Evolutionary conservation across 1,140 invertebrate species (phyloP).

Genomic region (Alviniconcha marisindica): DNA sequence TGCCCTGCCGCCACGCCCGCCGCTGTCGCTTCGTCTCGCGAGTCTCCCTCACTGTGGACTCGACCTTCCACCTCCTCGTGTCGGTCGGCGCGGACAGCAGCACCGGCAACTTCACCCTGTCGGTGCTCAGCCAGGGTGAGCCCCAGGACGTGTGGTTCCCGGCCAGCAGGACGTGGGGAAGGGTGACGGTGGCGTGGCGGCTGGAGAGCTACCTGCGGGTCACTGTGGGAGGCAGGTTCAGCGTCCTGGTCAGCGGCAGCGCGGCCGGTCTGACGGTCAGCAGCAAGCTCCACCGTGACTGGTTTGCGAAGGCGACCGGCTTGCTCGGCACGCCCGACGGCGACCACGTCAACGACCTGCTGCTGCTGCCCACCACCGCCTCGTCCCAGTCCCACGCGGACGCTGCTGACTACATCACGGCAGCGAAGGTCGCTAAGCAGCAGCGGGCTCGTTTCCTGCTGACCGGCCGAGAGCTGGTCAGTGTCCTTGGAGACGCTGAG

Average conservation of each 20-base stretch:
- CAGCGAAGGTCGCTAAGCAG: neutral
- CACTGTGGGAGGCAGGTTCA: conserved; percentile 36
- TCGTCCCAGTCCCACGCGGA: neutral
- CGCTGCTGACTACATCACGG: neutral
- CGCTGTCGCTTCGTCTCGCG: conserved; percentile 46
- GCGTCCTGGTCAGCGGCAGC: conserved; percentile 41
- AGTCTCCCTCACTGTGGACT: conserved; percentile 45
- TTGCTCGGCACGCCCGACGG: conserved; percentile 31
- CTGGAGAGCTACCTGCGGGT: conserved; percentile 28
- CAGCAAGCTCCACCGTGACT: conserved; percentile 29
- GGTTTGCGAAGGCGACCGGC: conserved; percentile 13
- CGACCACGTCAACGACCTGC: conserved; percentile 32
- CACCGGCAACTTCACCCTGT: neutral
- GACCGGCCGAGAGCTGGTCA: neutral
- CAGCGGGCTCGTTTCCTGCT: neutral
- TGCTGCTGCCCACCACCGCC: neutral
- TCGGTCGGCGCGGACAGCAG: neutral
- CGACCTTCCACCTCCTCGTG: conserved; percentile 39
- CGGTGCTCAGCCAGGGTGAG: neutral
- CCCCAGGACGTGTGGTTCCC: conserved; percentile 9
- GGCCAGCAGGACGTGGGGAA: neutral
- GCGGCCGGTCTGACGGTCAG: conserved; percentile 10
- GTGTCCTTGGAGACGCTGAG: neutral
- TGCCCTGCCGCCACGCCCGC: conserved; percentile 47
- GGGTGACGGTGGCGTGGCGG: conserved; percentile 45